A percentile compares a stretch with the other conserved stretches of the same genome.
These are phyloP conservation scores for Ruditapes philippinarum DNA, from an alignment of 1,140 invertebrate genomes.

Conservation along the genomic window DNA sequence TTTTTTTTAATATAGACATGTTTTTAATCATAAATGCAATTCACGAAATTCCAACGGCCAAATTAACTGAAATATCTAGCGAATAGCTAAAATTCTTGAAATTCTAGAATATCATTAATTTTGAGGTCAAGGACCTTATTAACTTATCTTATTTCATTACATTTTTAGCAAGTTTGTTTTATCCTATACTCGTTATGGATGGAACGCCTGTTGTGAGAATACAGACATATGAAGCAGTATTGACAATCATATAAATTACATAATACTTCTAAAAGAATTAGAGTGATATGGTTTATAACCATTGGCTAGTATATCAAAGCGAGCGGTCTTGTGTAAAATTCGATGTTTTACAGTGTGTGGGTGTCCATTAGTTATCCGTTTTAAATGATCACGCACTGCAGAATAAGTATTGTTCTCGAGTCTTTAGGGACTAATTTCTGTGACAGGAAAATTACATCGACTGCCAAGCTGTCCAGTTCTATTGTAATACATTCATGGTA, in stretches of 20 bases:
- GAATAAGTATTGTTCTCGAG: not conserved
- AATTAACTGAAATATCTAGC: no score
- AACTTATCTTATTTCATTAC: no score
- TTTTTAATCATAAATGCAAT: no score
- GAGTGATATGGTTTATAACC: not conserved
- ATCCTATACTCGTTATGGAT: not conserved
- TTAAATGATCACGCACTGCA: conserved; percentile 10
- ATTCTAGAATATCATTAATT: no score
- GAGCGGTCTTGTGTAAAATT: conserved; percentile 11
- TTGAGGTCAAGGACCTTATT: no score
- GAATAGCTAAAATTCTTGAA: no score
- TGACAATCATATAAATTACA: not conserved
- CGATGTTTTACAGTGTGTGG: not conserved
- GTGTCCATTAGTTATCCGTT: not conserved
- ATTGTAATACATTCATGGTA: not conserved
- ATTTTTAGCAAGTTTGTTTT: not conserved
- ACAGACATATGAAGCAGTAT: not conserved
- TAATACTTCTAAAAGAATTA: not conserved
- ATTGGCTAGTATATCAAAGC: not conserved
- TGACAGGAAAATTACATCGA: conserved; percentile 12
- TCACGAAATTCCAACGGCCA: no score
- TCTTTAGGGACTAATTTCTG: conserved; percentile 7
- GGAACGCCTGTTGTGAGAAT: not conserved
- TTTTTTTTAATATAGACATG: no score
- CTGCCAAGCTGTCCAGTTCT: not conserved